Conservation (phyloP, 2,888 invertebrate genomes). For the Eugnorisma glareosa region DNA sequence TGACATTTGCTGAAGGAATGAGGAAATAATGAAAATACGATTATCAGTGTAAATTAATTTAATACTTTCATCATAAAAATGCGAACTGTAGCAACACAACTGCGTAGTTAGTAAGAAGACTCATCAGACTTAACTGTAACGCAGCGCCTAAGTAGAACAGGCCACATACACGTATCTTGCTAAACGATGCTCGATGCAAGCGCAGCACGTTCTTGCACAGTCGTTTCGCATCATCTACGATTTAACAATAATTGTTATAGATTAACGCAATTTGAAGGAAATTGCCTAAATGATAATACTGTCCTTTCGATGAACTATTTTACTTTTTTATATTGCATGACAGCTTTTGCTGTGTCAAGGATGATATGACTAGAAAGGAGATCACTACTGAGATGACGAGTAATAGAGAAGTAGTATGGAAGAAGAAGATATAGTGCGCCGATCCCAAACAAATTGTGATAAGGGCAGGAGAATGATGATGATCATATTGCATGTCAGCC, state of each 20-base stretch:
- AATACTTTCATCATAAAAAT: background rate
- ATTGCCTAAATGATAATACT: too few species aligned
- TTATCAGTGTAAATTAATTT: background rate
- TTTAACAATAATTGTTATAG: background rate
- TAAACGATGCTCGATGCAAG: constrained; percentile 1
- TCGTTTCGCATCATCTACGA: background rate
- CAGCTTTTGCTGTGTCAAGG: background rate
- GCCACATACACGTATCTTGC: constrained; percentile 10
- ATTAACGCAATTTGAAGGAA: background rate
- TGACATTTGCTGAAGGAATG: background rate
- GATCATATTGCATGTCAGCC: background rate
- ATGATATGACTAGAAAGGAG: too few species aligned
- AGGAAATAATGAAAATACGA: background rate
- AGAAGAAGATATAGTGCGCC: too few species aligned
- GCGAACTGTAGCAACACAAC: constrained; percentile 25
- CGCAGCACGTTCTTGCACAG: constrained; percentile 15
- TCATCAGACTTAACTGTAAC: constrained; percentile 9
- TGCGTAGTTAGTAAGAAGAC: constrained; percentile 2
- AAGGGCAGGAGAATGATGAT: too few species aligned
- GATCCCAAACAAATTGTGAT: too few species aligned
- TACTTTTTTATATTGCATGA: background rate
- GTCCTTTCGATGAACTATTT: background rate
- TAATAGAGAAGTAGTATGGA: too few species aligned
- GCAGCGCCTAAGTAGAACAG: constrained; percentile 14
- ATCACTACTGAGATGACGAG: too few species aligned